Evolutionary conservation across 2,888 invertebrate species (phyloP), one percentile per base, ranked within the genome.

Genomic region (Mythimna impura): DNA sequence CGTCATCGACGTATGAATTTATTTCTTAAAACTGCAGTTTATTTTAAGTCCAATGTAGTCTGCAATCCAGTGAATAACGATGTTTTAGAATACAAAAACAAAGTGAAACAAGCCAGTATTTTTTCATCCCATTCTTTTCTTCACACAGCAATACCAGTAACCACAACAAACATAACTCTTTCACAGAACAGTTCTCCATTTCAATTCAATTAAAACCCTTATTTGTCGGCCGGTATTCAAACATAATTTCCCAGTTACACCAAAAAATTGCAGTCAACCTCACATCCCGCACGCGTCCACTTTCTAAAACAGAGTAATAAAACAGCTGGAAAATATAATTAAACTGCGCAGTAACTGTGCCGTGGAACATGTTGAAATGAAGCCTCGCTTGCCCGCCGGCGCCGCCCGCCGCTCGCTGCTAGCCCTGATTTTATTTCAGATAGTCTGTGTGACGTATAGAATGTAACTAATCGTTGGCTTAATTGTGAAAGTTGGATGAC

Each of bases 241-340:
- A 77, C 69, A 68, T 68, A 71, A 71, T 74, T 72, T 73, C 43
- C 34, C 50, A 52, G 66, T 57, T 34, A 60, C 68, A 71, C 63
- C 68, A 76, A 76, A 79, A 75, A 76, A 75, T 50, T 40, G 66
- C 66, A 73, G 66, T 66, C 71, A 64, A 63, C 66, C 76, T 25
- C 76, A 70, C 50, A 55, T 67, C 64, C 71, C 67, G 36, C 71
- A 71, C 40, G 64, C 60, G 81, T 54, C 69, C 71, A 78, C 75
- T 72, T 77, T 70, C 73, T 64, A 79, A 72, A 75, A 66, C 71
- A 66, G 60, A 81, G 81, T 77, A 82, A 77, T 84, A 76, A 86
- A 80, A 76, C 73, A 71, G 73, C 76, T 81, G 65, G 75, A 66
- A 73, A 80, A 82, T 82, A 78, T 86, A 80, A 78, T 79, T 77